These are phyloP conservation scores for Olivierus martensii DNA, from an alignment of 1,140 invertebrate genomes.

Conservation along the genomic window DNA sequence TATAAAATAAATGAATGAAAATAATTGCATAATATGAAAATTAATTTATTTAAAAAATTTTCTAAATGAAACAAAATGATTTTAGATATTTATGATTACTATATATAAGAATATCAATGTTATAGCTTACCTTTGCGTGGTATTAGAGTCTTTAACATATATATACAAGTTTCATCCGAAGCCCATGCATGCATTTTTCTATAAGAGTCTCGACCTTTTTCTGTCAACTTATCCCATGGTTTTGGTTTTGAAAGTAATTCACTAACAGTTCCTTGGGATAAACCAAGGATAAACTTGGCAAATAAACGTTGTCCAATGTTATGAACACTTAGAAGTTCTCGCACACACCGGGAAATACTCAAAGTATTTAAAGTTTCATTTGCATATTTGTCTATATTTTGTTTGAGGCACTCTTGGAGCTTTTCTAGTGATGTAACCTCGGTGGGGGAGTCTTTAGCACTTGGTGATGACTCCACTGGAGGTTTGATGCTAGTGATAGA, in stretches of 20 bases:
- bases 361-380: conserved; percentile 86
- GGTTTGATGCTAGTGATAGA: no score
- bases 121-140: conserved; percentile 81
- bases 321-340: conserved; percentile 88
- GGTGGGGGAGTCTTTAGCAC: neutral
- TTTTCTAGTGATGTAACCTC: conserved; percentile 37
- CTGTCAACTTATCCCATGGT: conserved; percentile 98
- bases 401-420: conserved; percentile 81
- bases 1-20: no score
- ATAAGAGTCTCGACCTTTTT: conserved; percentile 97
- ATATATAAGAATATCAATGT: no score
- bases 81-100: no score
- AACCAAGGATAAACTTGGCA: conserved; percentile 93
- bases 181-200: conserved; percentile 99
- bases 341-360: conserved; percentile 79
- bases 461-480: no score
- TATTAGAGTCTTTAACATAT: conserved; percentile 92
- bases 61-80: no score
- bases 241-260: conserved; percentile 98
- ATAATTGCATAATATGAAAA: no score
- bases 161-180: conserved; percentile 88
- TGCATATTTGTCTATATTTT: conserved; percentile 87
- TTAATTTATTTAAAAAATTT: no score
- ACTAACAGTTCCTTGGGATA: conserved; percentile 94
- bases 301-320: conserved; percentile 98